phyloP scores from a whole-genome alignment of 2,888 invertebrate genomes.

The Polymixis lichenea region DNA sequence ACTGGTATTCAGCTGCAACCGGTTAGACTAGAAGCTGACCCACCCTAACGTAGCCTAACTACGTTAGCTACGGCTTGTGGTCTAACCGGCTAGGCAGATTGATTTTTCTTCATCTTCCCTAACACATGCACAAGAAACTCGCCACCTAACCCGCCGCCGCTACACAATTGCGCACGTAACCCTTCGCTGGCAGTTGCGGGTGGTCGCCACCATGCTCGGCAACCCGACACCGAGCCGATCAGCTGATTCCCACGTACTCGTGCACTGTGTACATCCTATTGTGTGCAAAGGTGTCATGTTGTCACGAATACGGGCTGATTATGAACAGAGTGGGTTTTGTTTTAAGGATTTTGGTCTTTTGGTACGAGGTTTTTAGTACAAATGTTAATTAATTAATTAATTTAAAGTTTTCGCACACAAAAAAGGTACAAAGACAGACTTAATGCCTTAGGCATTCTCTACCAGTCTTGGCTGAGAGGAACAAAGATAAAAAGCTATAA shows the following conservation, averaged over 20 bases:
- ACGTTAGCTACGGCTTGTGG: too few relatives aligned
- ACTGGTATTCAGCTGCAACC: too few relatives aligned
- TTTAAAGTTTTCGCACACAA: too few relatives aligned
- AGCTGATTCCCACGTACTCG: conserved; percentile 57
- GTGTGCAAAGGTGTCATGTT: conserved; percentile 36
- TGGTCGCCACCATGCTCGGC: conserved; percentile 65
- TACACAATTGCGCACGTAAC: conserved; percentile 21
- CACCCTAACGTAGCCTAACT: too few relatives aligned
- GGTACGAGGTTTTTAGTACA: too few relatives aligned
- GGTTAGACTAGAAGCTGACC: too few relatives aligned
- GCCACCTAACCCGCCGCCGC: conserved; percentile 16
- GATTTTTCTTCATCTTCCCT: neutral
- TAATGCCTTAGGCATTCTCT: too few relatives aligned
- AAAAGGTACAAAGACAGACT: too few relatives aligned
- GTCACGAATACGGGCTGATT: conserved; percentile 49
- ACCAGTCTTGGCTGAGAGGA: too few relatives aligned
- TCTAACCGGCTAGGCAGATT: too few relatives aligned
- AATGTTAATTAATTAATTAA: too few relatives aligned
- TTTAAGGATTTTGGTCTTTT: neutral
- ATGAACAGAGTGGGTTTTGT: neutral
- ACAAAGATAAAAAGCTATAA: too few relatives aligned
- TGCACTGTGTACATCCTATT: conserved; percentile 25
- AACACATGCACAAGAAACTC: conserved; percentile 7
- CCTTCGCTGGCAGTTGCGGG: conserved; percentile 53
- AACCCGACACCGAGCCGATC: conserved; percentile 55